These are phyloP conservation scores for Scaptomyza pallida DNA, from an alignment of 1,140 invertebrate genomes.

Conservation along the genomic window DNA sequence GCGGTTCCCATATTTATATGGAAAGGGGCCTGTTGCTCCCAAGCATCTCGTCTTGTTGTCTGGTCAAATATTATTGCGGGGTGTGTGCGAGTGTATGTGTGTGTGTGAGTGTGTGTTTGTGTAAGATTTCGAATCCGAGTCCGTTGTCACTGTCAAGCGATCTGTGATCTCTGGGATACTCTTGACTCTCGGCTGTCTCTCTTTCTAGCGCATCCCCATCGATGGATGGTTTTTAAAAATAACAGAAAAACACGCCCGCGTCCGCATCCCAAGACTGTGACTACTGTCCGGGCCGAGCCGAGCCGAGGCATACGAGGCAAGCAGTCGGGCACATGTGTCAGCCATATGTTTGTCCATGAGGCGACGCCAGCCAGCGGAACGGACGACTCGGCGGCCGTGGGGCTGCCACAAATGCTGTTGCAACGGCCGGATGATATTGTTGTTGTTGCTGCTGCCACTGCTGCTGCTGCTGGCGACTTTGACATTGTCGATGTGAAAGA, in stretches of 20 bases:
- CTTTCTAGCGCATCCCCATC: slow-evolving; percentile 23
- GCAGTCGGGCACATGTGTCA: slow-evolving; percentile 56
- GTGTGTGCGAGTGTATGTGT: neutral
- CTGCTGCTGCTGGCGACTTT: slow-evolving; percentile 44
- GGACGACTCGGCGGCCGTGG: slow-evolving; percentile 45
- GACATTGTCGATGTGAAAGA: slow-evolving; percentile 34
- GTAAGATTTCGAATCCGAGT: neutral
- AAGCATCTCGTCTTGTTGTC: neutral
- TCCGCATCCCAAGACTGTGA: slow-evolving; percentile 1
- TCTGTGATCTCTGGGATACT: slow-evolving; percentile 34
- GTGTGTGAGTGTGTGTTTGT: neutral
- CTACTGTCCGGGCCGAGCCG: slow-evolving; percentile 32
- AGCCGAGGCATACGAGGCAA: no score
- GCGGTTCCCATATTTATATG: no score
- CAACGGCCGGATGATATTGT: neutral
- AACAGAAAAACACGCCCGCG: slow-evolving; percentile 35
- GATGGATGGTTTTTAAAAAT: slow-evolving; percentile 45
- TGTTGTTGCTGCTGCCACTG: slow-evolving; percentile 12
- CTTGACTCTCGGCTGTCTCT: neutral
- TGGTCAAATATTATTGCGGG: slow-evolving; percentile 25
- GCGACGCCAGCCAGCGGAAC: slow-evolving; percentile 60
- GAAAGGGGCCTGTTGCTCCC: neutral
- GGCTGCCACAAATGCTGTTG: slow-evolving; percentile 10
- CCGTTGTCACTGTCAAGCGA: slow-evolving; percentile 44
- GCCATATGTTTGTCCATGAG: slow-evolving; percentile 77